Evolutionary conservation across 2,888 invertebrate genomes (phyloP).

Genomic region (Brenthis ino): DNA sequence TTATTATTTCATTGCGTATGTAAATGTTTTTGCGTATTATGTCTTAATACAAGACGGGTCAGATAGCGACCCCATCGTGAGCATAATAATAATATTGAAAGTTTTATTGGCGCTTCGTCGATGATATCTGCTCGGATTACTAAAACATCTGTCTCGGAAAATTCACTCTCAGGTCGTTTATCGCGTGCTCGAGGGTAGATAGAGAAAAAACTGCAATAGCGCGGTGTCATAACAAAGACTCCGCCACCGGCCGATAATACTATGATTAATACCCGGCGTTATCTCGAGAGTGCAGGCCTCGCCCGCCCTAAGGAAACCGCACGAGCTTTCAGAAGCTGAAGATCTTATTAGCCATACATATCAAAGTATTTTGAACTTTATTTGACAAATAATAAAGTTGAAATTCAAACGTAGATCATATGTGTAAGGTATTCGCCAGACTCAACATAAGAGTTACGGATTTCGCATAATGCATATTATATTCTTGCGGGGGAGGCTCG

Average conservation of each 20-base stretch:
- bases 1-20: not conserved
- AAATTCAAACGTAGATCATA: slow-evolving; percentile 34
- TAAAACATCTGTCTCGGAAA: slow-evolving; percentile 81
- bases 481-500: slow-evolving; percentile 55
- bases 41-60: slow-evolving; percentile 41
- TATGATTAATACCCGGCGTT: slow-evolving; percentile 81
- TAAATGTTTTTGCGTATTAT: slow-evolving; percentile 41
- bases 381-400: slow-evolving; percentile 34
- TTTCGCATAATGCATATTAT: slow-evolving; percentile 83
- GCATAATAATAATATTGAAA: slow-evolving; percentile 65
- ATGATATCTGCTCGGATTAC: slow-evolving; percentile 59
- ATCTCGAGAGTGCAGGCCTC: slow-evolving; percentile 79
- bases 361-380: slow-evolving; percentile 37
- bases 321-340: slow-evolving; percentile 39
- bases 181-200: slow-evolving; percentile 74
- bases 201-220: slow-evolving; percentile 81
- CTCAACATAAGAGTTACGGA: slow-evolving; percentile 79
- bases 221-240: slow-evolving; percentile 81
- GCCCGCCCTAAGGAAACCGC: slow-evolving; percentile 58
- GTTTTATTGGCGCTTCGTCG: slow-evolving; percentile 62
- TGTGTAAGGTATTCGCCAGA: slow-evolving; percentile 71
- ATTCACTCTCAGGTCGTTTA: slow-evolving; percentile 76
- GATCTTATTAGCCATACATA: slow-evolving; percentile 38
- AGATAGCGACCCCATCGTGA: slow-evolving; percentile 36
- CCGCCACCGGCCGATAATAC: slow-evolving; percentile 77